phyloP scores from a whole-genome alignment of 2,888 invertebrate species.

The Balanococcus diminutus region DNA sequence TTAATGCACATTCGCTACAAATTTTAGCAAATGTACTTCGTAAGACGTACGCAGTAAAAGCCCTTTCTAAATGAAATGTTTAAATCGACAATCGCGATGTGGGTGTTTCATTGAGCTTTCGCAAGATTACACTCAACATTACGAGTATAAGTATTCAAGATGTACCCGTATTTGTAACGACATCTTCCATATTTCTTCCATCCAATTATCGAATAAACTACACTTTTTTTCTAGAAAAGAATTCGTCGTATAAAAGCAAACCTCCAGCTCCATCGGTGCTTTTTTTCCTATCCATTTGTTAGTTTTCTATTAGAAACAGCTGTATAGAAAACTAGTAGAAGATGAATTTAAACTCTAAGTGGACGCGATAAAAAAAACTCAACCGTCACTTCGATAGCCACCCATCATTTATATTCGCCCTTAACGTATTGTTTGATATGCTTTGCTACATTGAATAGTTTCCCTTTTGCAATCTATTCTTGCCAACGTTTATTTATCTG shows the following conservation, averaged over 20 bases:
- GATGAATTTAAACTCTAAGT: conserved; percentile 10
- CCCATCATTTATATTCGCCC: conserved; percentile 5
- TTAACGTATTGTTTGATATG: conserved; percentile 4
- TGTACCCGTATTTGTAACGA: not conserved
- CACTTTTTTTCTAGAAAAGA: not conserved
- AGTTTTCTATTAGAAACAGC: conserved; percentile 25
- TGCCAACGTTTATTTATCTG: not conserved
- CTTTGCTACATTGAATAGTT: not conserved
- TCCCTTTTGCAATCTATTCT: not conserved
- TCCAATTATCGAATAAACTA: conserved; percentile 22
- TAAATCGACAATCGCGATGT: not conserved
- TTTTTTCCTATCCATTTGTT: conserved; percentile 5
- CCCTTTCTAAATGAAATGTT: not conserved
- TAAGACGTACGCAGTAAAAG: not conserved
- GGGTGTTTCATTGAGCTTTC: not conserved
- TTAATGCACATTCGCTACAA: not conserved
- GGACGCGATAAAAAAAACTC: conserved; percentile 5
- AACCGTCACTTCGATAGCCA: conserved; percentile 21
- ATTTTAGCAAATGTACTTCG: not conserved
- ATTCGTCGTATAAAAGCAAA: not conserved
- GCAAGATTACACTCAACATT: not conserved
- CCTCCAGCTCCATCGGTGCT: not conserved
- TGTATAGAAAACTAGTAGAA: not conserved
- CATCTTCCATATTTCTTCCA: conserved; percentile 25
- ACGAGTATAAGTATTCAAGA: not conserved